These are phyloP conservation scores for Meloidogyne exigua DNA, from an alignment of 1,140 invertebrate genomes.

Conservation along the genomic window DNA sequence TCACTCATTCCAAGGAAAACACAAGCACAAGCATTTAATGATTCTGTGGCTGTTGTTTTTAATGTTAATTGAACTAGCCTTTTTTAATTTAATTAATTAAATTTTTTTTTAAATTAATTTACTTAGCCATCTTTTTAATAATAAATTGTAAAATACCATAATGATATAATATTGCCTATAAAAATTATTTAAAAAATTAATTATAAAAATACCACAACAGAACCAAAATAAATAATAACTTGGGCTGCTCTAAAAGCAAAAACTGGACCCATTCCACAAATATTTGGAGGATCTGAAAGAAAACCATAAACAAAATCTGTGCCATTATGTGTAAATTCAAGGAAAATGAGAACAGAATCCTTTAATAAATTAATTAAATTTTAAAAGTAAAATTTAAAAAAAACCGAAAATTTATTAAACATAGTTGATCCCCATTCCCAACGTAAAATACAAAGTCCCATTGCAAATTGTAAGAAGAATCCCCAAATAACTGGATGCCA, in stretches of 20 bases:
- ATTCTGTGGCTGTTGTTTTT: conserved; percentile 84
- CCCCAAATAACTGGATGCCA: conserved; percentile 80
- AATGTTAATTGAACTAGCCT: conserved; percentile 30
- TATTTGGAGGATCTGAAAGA: conserved; percentile 63
- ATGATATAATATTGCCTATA: too few species aligned
- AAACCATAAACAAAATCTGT: conserved; percentile 81
- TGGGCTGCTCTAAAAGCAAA: conserved; percentile 71
- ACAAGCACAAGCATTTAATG: conserved; percentile 80
- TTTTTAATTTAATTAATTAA: too few species aligned
- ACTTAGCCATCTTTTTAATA: conserved; percentile 15
- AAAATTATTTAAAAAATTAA: too few species aligned
- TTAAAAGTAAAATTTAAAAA: conserved; percentile 78
- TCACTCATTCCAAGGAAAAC: conserved; percentile 80
- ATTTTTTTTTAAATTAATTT: too few species aligned
- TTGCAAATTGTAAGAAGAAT: conserved; percentile 77
- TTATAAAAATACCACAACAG: conserved; percentile 72
- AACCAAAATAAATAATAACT: conserved; percentile 53
- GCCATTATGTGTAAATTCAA: conserved; percentile 75
- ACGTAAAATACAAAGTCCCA: conserved; percentile 81
- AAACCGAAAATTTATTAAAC: conserved; percentile 78
- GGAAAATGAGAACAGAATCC: too few species aligned
- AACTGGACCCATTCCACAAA: conserved; percentile 71
- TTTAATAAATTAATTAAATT: too few species aligned
- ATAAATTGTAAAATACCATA: conserved; percentile 72
- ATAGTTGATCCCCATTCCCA: conserved; percentile 75